phyloP scores from a whole-genome alignment of 1,140 invertebrate species.

The Leptopilina clavipes region DNA sequence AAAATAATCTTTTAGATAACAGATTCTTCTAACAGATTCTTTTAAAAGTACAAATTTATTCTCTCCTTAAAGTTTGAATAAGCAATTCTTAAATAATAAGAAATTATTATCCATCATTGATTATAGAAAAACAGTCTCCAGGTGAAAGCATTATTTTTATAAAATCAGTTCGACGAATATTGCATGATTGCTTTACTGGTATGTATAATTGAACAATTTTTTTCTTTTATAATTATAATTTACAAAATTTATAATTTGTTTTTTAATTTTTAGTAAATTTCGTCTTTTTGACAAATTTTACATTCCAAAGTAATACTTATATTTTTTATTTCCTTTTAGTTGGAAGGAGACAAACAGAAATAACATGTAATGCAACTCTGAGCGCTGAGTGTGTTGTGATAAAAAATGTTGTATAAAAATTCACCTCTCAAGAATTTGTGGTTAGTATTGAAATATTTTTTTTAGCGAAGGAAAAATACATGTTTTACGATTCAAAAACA shows the following conservation, averaged over 20 bases:
- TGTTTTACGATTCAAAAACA: too few species aligned
- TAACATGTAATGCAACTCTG: conserved; percentile 43
- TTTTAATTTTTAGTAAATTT: too few species aligned
- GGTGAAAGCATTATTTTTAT: conserved; percentile 60
- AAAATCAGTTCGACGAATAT: conserved; percentile 51
- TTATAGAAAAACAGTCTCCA: conserved; percentile 52
- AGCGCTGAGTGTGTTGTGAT: conserved; percentile 10
- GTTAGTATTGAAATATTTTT: conserved; percentile 42
- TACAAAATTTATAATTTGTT: too few species aligned
- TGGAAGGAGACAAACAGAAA: conserved; percentile 51
- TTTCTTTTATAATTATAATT: too few species aligned
- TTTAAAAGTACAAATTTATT: too few species aligned
- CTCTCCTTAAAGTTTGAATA: too few species aligned
- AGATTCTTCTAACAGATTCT: too few species aligned
- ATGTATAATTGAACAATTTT: conserved; percentile 41
- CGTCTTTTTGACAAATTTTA: too few species aligned
- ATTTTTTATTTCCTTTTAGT: conserved; percentile 37
- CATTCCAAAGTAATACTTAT: too few species aligned
- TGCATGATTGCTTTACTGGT: conserved; percentile 56
- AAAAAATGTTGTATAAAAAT: conserved; percentile 38
- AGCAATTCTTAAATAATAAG: too few species aligned
- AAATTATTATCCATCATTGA: conserved; percentile 47
- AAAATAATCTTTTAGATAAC: too few species aligned
- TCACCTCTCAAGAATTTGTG: conserved; percentile 44
- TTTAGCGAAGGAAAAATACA: too few species aligned